Evolutionary conservation across 1,140 invertebrate species (phyloP).

Genomic region (Zelostemma sp.): DNA sequence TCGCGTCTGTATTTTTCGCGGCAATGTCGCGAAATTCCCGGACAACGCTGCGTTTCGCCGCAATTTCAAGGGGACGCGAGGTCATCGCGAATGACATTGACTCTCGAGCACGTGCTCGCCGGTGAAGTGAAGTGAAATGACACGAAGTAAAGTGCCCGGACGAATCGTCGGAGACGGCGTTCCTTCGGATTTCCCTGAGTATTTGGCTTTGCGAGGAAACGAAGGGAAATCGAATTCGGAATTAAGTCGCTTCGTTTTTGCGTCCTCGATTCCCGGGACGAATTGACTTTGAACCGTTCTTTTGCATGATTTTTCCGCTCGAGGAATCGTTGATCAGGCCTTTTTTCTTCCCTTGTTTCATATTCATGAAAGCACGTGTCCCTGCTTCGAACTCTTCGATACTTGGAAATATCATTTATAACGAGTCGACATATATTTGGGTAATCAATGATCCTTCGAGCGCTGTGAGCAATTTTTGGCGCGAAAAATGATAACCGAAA

Average conservation of each 20-base stretch:
- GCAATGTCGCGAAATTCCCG: not conserved
- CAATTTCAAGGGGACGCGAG: too few species aligned
- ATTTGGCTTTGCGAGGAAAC: not conserved
- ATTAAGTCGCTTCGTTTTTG: not conserved
- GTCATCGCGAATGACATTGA: too few species aligned
- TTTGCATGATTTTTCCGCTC: not conserved
- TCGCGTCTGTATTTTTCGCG: not conserved
- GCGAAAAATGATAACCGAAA: too few species aligned
- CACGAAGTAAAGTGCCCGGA: not conserved
- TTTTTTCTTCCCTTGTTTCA: too few species aligned
- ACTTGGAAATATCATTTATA: too few species aligned
- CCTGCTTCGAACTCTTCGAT: too few species aligned
- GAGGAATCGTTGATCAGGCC: not conserved
- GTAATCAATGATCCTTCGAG: too few species aligned
- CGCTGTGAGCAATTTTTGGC: too few species aligned
- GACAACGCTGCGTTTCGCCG: not conserved
- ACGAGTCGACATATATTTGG: too few species aligned
- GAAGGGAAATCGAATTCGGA: too few species aligned
- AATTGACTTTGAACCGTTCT: not conserved
- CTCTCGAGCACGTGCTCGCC: not conserved
- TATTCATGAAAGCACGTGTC: too few species aligned
- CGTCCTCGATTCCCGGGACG: not conserved
- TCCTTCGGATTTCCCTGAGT: not conserved
- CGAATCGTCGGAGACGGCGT: not conserved
- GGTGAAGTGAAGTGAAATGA: slow-evolving; percentile 2